A percentile compares a stretch with the other conserved stretches of the same genome.
These are phyloP conservation scores for Orientallactaga sibirica DNA, from an alignment of 2,797 vertebrate genomes.

Conservation along the genomic window DNA sequence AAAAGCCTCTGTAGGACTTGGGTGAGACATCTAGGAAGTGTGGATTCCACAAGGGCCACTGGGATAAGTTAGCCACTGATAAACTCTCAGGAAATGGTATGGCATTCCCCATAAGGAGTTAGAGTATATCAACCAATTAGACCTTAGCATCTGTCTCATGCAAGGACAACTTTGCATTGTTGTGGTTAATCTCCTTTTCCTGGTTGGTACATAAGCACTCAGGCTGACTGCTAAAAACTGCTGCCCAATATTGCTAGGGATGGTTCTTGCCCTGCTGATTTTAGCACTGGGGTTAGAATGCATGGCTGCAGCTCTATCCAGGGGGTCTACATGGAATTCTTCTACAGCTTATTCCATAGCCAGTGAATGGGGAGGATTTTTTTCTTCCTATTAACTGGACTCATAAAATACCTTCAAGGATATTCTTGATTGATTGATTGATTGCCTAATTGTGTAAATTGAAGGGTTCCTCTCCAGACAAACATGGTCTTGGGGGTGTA, in stretches of 20 bases:
- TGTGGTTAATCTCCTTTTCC: neutral
- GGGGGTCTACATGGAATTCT: neutral
- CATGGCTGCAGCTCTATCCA: neutral
- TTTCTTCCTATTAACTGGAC: neutral
- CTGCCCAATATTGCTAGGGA: neutral
- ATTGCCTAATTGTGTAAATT: slow-evolving; percentile 12
- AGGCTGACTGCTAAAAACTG: neutral
- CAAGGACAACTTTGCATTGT: slow-evolving; percentile 20
- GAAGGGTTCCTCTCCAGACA: neutral
- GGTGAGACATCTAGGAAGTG: neutral
- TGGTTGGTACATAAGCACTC: neutral
- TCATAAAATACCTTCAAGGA: slow-evolving; percentile 19
- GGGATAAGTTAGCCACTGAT: neutral
- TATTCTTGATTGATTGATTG: slow-evolving; percentile 54
- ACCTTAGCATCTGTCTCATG: neutral
- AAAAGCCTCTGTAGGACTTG: neutral
- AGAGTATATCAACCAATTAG: neutral
- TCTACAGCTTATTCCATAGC: slow-evolving; percentile 25
- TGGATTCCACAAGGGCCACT: neutral
- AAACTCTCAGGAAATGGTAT: neutral
- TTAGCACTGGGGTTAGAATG: neutral
- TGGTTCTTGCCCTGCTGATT: neutral
- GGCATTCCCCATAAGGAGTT: neutral
- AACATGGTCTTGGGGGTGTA: neutral
- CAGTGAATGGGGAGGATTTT: neutral